phyloP scores from a whole-genome alignment of 2,888 invertebrate genomes.

The Volucella inanis region DNA sequence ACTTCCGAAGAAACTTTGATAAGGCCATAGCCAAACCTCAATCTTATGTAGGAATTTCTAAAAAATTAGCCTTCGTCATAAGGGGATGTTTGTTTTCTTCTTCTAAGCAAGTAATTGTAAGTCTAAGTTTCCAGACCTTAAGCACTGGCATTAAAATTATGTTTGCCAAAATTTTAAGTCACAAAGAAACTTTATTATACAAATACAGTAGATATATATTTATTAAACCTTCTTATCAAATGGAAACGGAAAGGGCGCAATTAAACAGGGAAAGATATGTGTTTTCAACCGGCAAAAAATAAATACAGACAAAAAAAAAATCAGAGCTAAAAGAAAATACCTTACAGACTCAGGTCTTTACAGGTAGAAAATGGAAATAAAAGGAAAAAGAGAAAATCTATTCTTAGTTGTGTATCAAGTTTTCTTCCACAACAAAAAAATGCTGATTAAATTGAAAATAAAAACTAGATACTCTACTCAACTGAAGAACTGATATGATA shows the following conservation, averaged over 20 bases:
- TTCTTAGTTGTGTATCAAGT: background rate
- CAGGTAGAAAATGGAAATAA: conserved; percentile 27
- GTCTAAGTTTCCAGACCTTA: conserved; percentile 39
- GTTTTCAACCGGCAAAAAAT: conserved; percentile 49
- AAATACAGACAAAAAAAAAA: background rate
- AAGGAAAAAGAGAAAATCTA: conserved; percentile 26
- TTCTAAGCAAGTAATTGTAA: conserved; percentile 24
- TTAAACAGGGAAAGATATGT: conserved; percentile 7
- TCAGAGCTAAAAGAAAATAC: background rate
- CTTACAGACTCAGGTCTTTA: background rate
- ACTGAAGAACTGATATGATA: conserved; percentile 27
- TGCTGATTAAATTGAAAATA: background rate
- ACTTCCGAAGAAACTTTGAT: conserved; percentile 25
- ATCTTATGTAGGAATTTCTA: conserved; percentile 30
- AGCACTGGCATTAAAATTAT: conserved; percentile 17
- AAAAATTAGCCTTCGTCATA: conserved; percentile 17
- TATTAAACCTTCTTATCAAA: conserved; percentile 49
- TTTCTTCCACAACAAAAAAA: conserved; percentile 5
- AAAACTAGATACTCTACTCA: background rate
- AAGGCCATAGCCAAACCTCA: background rate
- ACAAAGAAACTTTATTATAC: conserved; percentile 43
- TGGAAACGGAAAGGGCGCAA: background rate
- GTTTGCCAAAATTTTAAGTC: conserved; percentile 9
- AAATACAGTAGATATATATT: background rate
- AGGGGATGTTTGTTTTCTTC: background rate